Percentiles rank a stretch among this genome's conserved stretches.
Conservation (phyloP, 2,797 vertebrate genomes). For the Mareca penelope region DNA sequence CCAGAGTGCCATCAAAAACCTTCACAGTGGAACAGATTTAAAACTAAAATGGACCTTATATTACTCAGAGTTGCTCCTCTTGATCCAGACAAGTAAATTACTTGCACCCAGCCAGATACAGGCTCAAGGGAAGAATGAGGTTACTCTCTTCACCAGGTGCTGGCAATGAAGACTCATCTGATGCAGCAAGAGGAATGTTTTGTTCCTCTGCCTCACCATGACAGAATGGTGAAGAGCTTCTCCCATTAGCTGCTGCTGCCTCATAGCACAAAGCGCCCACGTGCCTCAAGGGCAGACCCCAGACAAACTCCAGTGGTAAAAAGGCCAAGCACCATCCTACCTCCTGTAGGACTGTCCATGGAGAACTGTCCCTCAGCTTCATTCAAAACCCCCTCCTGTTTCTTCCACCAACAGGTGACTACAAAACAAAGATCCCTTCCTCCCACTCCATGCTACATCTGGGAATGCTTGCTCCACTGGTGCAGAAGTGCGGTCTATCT, state of each 20-base stretch:
- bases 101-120: neutral
- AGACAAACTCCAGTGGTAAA: neutral
- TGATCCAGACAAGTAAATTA: neutral
- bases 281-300: neutral
- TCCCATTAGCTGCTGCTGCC: neutral
- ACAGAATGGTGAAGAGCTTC: neutral
- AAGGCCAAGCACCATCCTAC: neutral
- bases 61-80: neutral
- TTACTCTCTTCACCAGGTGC: neutral
- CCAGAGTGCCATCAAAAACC: neutral
- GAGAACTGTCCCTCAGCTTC: neutral
- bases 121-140: neutral
- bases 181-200: neutral
- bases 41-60: neutral
- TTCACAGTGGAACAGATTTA: neutral
- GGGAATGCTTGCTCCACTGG: neutral
- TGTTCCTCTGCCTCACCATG: neutral
- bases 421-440: neutral
- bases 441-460: neutral
- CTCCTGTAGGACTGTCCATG: neutral
- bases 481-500: neutral
- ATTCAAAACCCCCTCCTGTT: neutral
- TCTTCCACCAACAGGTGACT: neutral
- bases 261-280: neutral
- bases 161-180: neutral